Evolutionary conservation across 1,140 invertebrate genomes (phyloP).

Genomic region (Hormaphis cornu): DNA sequence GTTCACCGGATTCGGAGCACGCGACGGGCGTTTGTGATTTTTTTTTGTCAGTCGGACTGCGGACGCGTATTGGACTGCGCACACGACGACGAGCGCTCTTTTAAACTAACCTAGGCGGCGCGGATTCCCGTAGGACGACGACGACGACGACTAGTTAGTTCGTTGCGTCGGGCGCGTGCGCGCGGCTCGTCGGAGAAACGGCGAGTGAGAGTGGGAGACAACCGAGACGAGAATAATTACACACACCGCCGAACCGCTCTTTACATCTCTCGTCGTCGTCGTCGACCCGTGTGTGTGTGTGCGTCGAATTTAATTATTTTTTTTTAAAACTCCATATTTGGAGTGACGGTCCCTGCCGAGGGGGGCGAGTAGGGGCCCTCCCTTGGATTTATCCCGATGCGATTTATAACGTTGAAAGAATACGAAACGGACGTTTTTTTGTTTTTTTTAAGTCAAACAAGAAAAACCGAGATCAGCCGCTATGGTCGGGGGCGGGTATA

Average conservation of each 20-base stretch:
- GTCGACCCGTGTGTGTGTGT: too few relatives aligned
- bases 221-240: constrained; percentile 2
- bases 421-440: too few relatives aligned
- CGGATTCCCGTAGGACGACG: constrained; percentile 23
- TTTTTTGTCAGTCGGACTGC: constrained; percentile 19
- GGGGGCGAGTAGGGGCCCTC: too few relatives aligned
- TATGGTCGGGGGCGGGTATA: too few relatives aligned
- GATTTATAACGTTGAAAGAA: too few relatives aligned
- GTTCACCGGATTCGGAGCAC: background rate
- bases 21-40: background rate
- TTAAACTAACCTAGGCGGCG: constrained; percentile 31
- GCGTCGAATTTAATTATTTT: too few relatives aligned
- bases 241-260: background rate
- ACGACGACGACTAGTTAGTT: background rate
- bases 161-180: background rate
- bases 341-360: too few relatives aligned
- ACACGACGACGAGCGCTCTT: constrained; percentile 31
- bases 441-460: too few relatives aligned
- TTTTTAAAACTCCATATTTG: too few relatives aligned
- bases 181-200: background rate
- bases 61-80: constrained; percentile 28
- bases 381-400: too few relatives aligned
- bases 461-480: too few relatives aligned
- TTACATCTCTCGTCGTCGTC: too few relatives aligned
- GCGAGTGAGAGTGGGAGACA: background rate